These are phyloP conservation scores for Drosophila ficusphila DNA, from an alignment of 1,140 invertebrate genomes.

Conservation along the genomic window DNA sequence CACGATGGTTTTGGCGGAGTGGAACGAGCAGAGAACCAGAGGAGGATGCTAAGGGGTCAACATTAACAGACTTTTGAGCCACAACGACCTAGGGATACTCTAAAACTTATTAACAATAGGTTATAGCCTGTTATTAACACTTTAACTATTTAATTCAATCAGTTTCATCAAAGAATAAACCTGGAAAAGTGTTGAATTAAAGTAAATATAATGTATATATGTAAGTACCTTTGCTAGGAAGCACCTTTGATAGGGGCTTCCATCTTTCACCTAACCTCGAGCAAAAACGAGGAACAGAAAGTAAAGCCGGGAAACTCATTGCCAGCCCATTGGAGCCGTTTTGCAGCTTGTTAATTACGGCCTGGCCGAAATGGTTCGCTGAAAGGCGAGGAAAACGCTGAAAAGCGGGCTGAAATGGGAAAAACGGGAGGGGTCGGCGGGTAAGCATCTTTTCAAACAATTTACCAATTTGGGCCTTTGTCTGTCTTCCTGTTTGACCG, in stretches of 20 bases:
- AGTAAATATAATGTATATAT: too few species aligned
- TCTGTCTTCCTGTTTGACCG: constrained; percentile 49
- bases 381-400: constrained; percentile 12
- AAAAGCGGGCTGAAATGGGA: neutral
- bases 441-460: constrained; percentile 78
- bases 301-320: constrained; percentile 41
- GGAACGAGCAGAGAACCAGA: neutral
- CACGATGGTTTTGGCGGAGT: neutral
- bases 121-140: too few species aligned
- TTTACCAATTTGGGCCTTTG: constrained; percentile 67
- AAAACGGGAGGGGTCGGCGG: constrained; percentile 6
- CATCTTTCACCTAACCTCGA: neutral
- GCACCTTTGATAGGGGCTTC: too few species aligned
- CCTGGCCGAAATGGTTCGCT: constrained; percentile 26
- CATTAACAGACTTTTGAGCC: constrained; percentile 18
- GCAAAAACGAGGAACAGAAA: constrained; percentile 2
- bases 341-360: constrained; percentile 69
- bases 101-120: too few species aligned
- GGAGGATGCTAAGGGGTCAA: constrained; percentile 21
- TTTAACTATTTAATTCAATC: too few species aligned
- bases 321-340: constrained; percentile 60
- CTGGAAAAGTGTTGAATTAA: too few species aligned
- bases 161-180: too few species aligned
- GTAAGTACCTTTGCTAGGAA: too few species aligned
- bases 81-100: neutral